A percentile compares a stretch with the other conserved stretches of the same genome.
Conservation (phyloP, 2,113 vertebrate genomes). For the Colistium nudipinnis region DNA sequence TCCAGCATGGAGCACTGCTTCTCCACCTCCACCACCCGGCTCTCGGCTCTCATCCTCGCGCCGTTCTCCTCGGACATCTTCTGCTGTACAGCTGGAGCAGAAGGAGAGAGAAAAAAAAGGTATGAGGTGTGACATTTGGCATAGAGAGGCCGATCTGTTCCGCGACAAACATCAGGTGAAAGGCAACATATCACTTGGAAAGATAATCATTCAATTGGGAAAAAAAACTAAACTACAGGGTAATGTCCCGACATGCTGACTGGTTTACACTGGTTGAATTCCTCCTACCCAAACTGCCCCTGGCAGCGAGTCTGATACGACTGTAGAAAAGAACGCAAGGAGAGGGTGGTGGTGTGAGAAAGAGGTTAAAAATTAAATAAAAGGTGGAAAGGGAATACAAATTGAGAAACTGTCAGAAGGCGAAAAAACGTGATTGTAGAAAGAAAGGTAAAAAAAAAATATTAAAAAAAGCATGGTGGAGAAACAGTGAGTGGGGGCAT, state of each 20-base stretch:
- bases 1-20: constrained; percentile 98
- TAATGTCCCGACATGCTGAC: constrained; percentile 51
- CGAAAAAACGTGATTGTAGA: background rate
- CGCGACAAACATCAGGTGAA: background rate
- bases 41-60: constrained; percentile 92
- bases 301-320: constrained; percentile 34
- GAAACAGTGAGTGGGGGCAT: background rate
- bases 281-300: constrained; percentile 38
- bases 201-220: background rate
- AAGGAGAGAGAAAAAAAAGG: background rate
- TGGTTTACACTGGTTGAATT: constrained; percentile 49
- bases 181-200: background rate
- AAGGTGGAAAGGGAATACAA: background rate
- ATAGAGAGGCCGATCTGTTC: background rate
- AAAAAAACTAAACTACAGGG: constrained; percentile 34
- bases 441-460: background rate
- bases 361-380: background rate
- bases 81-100: constrained; percentile 89
- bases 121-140: background rate
- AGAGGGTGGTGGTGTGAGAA: background rate
- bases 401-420: background rate
- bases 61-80: constrained; percentile 94
- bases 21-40: constrained; percentile 92
- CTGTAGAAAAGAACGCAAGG: constrained; percentile 2
- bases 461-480: background rate